Evolutionary conservation across 1,140 invertebrate genomes (phyloP), one percentile per base, ranked within the genome.

Genomic region (Harlomillsia oculata): DNA sequence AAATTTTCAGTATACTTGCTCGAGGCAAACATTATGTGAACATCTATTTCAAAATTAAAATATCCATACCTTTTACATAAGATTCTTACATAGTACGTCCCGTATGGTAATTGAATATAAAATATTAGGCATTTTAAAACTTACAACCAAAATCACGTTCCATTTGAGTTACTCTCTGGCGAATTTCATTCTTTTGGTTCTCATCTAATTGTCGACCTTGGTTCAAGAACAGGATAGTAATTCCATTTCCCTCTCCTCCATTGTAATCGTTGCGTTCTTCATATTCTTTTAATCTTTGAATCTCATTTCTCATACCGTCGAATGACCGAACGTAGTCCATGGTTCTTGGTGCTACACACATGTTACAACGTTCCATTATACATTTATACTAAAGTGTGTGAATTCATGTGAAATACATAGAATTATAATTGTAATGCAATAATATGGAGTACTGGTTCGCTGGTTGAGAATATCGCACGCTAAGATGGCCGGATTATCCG

Each of bases 201-300:
- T 40, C 40, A 1, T 59, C 59, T 2, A 64, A n/a, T 49, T 44
- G 40, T 16, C 28, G 50, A 3, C 62, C 62, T 48, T 64, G 62
- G n/a, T 52, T 36, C 25, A 64, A 37, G 13, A 61, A 13, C 5
- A 64, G 25, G 8, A 64, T 20, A 0, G 50, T 43, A 9, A 64
- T 51, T 26, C 59, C 56, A 45, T 59, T 61, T 14, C 48, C 53
- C 5, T 45, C 43, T 2, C 39, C 37, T 14, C 14, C 29, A 6
- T 36, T 52, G n/a, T 41, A 58, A 13, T 61, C 49, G 0, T 5
- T 13, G 2, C 54, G n/a, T 28, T 43, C 26, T 37, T 56, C 50
- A 1, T n/a, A n/a, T n/a, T n/a, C n/a, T n/a, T n/a, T n/a, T 1
- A 64, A 21, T 32, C 45, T 30, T 16, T 14, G 11, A 5, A 64